Evolutionary conservation across 2,888 invertebrate genomes (phyloP).

Genomic region (Pollenia amentaria): DNA sequence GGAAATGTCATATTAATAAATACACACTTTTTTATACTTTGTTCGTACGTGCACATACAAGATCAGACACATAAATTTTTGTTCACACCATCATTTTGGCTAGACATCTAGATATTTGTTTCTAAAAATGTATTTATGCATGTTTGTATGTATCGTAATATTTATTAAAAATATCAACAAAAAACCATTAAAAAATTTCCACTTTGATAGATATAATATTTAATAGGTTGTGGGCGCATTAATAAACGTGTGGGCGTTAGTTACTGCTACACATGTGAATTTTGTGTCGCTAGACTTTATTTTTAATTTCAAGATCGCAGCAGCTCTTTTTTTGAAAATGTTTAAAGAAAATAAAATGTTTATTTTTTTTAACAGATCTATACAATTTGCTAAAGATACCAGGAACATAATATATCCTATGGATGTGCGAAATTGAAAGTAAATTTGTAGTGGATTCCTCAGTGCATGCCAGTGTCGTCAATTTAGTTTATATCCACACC

Average conservation of each 20-base stretch:
- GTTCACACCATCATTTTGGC: conserved; percentile 55
- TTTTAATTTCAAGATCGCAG: conserved; percentile 62
- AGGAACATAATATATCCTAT: not conserved
- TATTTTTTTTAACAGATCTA: conserved; percentile 7
- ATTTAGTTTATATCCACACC: no score
- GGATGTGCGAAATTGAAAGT: no score
- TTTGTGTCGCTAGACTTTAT: conserved; percentile 48
- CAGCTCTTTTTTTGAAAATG: not conserved
- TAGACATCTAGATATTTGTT: conserved; percentile 31
- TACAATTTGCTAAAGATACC: not conserved
- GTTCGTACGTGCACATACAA: not conserved
- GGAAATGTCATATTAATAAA: conserved; percentile 24
- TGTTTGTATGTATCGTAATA: not conserved
- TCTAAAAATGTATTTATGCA: not conserved
- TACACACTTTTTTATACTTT: not conserved
- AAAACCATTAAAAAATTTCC: not conserved
- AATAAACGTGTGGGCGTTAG: conserved; percentile 50
- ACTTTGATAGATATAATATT: conserved; percentile 24
- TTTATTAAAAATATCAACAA: conserved; percentile 23
- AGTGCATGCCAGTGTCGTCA: no score
- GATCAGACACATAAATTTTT: conserved; percentile 18
- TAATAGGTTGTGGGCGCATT: conserved; percentile 54
- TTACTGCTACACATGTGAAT: conserved; percentile 46
- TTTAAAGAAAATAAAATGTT: conserved; percentile 31
- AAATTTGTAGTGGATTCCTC: no score